Base-by-base conservation (phyloP, 2,888 invertebrate genomes). In the Peribatodes rhomboidaria region DNA sequence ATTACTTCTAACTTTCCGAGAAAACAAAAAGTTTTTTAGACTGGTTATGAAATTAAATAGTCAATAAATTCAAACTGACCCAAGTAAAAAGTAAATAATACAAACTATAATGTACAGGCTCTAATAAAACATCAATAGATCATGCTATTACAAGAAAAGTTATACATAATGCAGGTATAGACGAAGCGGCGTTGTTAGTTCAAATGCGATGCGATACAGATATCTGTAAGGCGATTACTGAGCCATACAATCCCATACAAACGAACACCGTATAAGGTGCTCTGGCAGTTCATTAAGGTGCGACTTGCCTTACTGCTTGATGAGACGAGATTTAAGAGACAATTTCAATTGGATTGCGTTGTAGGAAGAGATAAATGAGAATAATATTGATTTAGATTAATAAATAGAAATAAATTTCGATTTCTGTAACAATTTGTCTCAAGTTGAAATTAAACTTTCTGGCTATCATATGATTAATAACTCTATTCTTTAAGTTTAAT, bases 121-220 rank as follows among this genome's bases (percentile, higher is more conserved):
- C 67, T 59, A 65, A 68, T 50, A 53, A 52, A 50, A 63, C 58
- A 70, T 67, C 60, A 64, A 65, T 72, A 69, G 56, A 74, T 76
- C 69, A 73, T 63, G 69, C 55, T 70, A 65, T 68, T 65, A 65
- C 68, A 72, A 71, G 74, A 70, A 71, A 71, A 58, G 39, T 61
- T 53, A 70, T 65, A 69, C 67, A 70, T 70, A 73, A 76, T 60
- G 64, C 55, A 68, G 55, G 42, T 62, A 56, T 59, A 64, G 61
- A 65, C 75, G 72, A 77, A 81, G 60, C 67, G 54, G 61, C 65
- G 52, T 87, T 86, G 87, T 87, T 87, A 88, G 85, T 79, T 79
- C 83, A 84, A 86, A 85, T 83, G 79, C 81, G 82, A 84, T 86
- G 79, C 80, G 85, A 87, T 87, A 85, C 82, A 84, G 86, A 87